Conservation (phyloP, 1,140 invertebrate genomes). For the Anagrus nilaparvatae region DNA sequence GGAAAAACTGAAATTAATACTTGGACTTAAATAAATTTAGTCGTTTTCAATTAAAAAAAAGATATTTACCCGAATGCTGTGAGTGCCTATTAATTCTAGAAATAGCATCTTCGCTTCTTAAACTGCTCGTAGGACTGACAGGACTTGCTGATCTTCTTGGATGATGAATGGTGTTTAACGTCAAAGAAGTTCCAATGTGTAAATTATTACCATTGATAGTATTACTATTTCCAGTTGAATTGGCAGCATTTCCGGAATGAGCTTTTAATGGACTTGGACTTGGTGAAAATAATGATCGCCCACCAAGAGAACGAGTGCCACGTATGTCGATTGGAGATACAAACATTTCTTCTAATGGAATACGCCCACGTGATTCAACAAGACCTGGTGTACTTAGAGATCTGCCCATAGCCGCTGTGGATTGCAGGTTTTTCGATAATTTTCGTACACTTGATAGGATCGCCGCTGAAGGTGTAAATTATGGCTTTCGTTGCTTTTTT, state of each 20-base stretch:
- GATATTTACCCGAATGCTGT: conserved; percentile 34
- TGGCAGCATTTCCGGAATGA: too few relatives aligned
- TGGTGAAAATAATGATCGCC: conserved; percentile 38
- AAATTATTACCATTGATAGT: conserved; percentile 7
- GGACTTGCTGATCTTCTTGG: conserved; percentile 35
- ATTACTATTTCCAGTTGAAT: too few relatives aligned
- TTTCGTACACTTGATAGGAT: too few relatives aligned
- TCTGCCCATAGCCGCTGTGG: conserved; percentile 79
- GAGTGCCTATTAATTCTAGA: conserved; percentile 33
- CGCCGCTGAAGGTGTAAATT: too few relatives aligned
- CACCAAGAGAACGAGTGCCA: conserved; percentile 21
- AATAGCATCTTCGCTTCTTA: conserved; percentile 38
- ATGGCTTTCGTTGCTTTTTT: too few relatives aligned
- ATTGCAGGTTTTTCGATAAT: too few relatives aligned
- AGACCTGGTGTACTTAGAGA: conserved; percentile 91
- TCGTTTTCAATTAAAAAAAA: too few relatives aligned
- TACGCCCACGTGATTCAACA: conserved; percentile 80
- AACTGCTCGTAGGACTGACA: conserved; percentile 39
- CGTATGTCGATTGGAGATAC: conserved; percentile 49
- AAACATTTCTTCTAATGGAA: conserved; percentile 85
- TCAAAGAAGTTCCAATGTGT: too few relatives aligned
- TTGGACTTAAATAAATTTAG: too few relatives aligned
- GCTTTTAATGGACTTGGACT: conserved; percentile 44
- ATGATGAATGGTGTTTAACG: conserved; percentile 16
- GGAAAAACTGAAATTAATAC: too few relatives aligned